Conservation (phyloP, 2,797 vertebrate genomes). For the Sorex maritimensis region DNA sequence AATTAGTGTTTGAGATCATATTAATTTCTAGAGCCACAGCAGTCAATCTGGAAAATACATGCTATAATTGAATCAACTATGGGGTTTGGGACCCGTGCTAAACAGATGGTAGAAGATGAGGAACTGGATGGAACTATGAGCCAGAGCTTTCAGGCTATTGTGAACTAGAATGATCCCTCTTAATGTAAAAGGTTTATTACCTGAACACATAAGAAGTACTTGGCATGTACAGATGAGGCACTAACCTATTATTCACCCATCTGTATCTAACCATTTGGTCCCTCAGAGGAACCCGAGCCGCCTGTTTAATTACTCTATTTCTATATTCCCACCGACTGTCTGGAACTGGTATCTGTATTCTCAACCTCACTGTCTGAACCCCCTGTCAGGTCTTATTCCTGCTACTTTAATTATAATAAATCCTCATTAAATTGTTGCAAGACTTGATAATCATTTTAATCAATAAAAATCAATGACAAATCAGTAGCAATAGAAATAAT, state of each 20-base stretch:
- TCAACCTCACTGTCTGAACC: background rate
- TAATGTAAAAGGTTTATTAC: background rate
- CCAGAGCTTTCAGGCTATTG: background rate
- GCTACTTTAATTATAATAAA: background rate
- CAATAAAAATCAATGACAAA: background rate
- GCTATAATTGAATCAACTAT: background rate
- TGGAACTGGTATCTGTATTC: background rate
- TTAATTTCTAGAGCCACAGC: background rate
- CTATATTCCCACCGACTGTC: background rate
- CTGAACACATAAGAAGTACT: background rate
- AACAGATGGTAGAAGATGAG: background rate
- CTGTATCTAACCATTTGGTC: background rate
- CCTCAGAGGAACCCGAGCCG: background rate
- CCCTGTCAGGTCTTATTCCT: background rate
- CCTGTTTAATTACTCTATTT: background rate
- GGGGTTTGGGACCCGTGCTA: rapidly evolving
- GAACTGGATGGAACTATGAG: slow-evolving; percentile 4
- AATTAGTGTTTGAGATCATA: background rate
- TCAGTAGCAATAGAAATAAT: background rate
- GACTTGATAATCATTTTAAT: slow-evolving; percentile 40
- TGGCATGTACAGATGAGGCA: background rate
- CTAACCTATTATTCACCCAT: background rate
- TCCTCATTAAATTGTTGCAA: slow-evolving; percentile 10
- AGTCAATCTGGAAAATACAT: background rate
- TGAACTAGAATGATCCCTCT: background rate